Percentiles rank a stretch among this genome's conserved stretches.
Conservation (phyloP, 2,888 invertebrate genomes). For the Machimus atricapillus region DNA sequence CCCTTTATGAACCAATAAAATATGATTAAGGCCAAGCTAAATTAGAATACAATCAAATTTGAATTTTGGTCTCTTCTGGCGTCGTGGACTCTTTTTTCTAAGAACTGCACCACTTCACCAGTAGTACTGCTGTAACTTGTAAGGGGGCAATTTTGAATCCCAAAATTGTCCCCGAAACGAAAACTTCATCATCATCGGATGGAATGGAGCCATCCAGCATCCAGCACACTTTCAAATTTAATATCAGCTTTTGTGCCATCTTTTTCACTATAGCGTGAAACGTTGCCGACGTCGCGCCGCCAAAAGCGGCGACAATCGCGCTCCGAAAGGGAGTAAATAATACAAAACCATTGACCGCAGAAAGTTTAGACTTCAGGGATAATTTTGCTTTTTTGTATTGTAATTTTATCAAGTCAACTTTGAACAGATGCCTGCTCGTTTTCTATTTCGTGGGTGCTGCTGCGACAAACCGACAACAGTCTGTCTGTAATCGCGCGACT, state of each 20-base stretch:
- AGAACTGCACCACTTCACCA: not conserved
- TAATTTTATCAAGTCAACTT: constrained; percentile 31
- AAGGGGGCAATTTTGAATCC: not conserved
- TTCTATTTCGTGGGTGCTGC: not conserved
- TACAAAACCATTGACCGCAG: constrained; percentile 26
- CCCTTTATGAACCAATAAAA: constrained; percentile 27
- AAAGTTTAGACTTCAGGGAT: not conserved
- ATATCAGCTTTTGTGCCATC: not conserved
- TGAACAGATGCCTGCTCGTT: not conserved
- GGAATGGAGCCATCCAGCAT: no score
- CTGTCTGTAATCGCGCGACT: not conserved
- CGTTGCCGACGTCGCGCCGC: not conserved
- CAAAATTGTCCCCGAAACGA: not conserved
- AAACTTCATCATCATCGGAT: not conserved
- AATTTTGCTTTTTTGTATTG: not conserved
- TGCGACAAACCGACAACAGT: not conserved
- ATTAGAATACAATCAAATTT: constrained; percentile 33
- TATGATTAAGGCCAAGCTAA: constrained; percentile 25
- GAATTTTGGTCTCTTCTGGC: constrained; percentile 13
- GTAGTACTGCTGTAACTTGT: not conserved
- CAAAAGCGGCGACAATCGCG: not conserved
- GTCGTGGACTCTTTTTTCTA: constrained; percentile 7
- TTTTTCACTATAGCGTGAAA: not conserved
- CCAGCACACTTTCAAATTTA: not conserved
- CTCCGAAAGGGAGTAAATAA: not conserved